Evolutionary conservation across 2,797 vertebrate species (phyloP), one percentile per base, ranked within the genome.

Genomic region (Crocidura indochinensis): DNA sequence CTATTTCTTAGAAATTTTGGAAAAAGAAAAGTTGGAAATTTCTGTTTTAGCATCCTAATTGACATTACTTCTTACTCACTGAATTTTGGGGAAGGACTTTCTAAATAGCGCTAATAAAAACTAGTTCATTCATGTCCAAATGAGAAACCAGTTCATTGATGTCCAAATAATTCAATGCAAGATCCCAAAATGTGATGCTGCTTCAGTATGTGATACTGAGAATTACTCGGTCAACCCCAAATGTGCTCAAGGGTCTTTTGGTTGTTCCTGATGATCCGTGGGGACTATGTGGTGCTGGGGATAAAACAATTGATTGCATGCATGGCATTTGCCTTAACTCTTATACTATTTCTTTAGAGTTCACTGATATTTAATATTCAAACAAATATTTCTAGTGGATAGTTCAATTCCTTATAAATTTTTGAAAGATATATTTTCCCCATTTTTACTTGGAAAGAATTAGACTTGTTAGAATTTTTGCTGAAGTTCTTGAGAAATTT

Each of bases 331-430:
- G 87, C 86, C 68, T 17, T 75, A 38, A 38, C 5, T 38, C 38
- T 38, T 38, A 38, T 38, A 38, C 38, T 38, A 38, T 2, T 38
- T 38, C 38, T 38, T 38, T 38, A 38, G 38, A 38, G 2, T 38
- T 38, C 38, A 38, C 38, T 38, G 38, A 38, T 38, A 38, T 38
- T 38, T 38, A 38, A 38, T 38, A 38, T 38, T 38, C 38, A 38
- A 38, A 38, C 38, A 38, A 38, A 38, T 38, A 38, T 38, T 38
- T 38, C 38, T 38, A 38, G 38, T 38, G 38, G 38, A 38, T 38
- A 38, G 38, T 38, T 24, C 73, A 8, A 71, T 68, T 85, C 85
- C 44, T 88, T 2, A 88, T 69, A 91, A 94, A 64, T 31, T 10
- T 82, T 10, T 56, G 19, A 38, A 78, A 75, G 29, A 0, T 72